Base-by-base conservation (phyloP, 2,888 invertebrate genomes). In the Encarsia formosa region DNA sequence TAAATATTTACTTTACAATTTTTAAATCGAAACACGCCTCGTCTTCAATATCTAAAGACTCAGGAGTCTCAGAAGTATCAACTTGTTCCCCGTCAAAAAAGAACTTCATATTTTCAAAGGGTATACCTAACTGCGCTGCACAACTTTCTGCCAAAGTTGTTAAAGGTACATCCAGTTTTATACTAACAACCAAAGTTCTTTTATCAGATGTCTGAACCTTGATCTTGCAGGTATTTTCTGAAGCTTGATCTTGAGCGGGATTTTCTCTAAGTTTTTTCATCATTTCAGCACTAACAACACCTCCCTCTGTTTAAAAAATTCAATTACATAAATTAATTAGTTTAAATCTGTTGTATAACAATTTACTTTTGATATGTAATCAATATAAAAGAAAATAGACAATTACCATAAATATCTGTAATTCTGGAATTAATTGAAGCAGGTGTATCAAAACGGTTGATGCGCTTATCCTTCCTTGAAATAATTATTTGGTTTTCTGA, bases 11-110 rank as follows among this genome's bases (percentile, higher is more conserved):
- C 6, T 22, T 34, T 2, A 11, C 20, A 45, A 59, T 54, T 51
- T 61, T 54, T 11, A 71, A 58, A 62, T 71, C 71, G 4, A 71
- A 46, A 38, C 71, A 71, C 1, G 68, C 70, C 60, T 69, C 68
- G 34, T 65, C 60, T 23, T 71, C 71, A 11, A 71, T 39, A 47
- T 71, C 71, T 31, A 71, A 58, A 2, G 62, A 60, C 29, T 67
- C 64, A 3, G 71, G 70, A 19, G 71, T 70, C 29, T 70, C 70
- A 9, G 48, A 55, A 2, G 41, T 13, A 13, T 55, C 34, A 5
- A 71, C 59, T 16, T 59, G 38, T 37, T 71, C 71, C 4, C 71
- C 71, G 51, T 71, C 71, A 35, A 70, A 70, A 24, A 61, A 67
- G n/a, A 69, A 52, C 53, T 67, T 70, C 2, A 71, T 61, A 34